Conservation (phyloP, 2,113 vertebrate genomes). For the Collichthys lucidus region DNA sequence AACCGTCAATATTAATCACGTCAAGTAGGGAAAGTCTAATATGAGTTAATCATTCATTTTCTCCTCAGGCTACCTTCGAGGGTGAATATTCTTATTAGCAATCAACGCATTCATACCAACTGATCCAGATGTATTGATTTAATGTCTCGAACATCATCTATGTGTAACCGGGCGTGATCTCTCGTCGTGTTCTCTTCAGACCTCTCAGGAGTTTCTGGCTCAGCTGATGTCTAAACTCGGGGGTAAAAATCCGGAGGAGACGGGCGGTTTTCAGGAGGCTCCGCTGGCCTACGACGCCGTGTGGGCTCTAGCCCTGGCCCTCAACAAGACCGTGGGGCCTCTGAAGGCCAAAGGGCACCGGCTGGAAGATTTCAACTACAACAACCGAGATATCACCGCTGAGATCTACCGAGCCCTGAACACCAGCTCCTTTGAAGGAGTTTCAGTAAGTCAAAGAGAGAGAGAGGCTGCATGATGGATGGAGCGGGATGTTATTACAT, state of each 20-base stretch:
- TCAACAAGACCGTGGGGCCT: conserved; percentile 92
- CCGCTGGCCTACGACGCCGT: conserved; percentile 93
- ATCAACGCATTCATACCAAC: neutral
- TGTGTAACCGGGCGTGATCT: neutral
- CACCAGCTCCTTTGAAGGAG: conserved; percentile 93
- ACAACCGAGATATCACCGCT: conserved; percentile 90
- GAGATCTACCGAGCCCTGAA: conserved; percentile 95
- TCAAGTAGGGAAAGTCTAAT: too few relatives aligned
- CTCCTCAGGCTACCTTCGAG: too few relatives aligned
- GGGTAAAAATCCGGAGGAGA: conserved; percentile 90
- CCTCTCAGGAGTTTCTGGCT: conserved; percentile 92
- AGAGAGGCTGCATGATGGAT: neutral
- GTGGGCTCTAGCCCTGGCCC: conserved; percentile 92
- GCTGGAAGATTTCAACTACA: conserved; percentile 94
- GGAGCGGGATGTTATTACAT: neutral
- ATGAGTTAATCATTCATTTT: too few relatives aligned
- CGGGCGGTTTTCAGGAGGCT: conserved; percentile 92
- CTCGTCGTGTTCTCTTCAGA: conserved; percentile 77
- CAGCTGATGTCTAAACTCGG: conserved; percentile 90
- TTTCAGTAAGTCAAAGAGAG: conserved; percentile 88
- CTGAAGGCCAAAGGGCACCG: conserved; percentile 85
- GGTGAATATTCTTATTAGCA: neutral
- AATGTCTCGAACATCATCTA: neutral
- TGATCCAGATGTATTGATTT: neutral
- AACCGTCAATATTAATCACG: too few relatives aligned